Percentiles rank a stretch among this genome's conserved stretches.
Conservation (phyloP, 2,797 vertebrate genomes). For the Enteromius mattozi region DNA sequence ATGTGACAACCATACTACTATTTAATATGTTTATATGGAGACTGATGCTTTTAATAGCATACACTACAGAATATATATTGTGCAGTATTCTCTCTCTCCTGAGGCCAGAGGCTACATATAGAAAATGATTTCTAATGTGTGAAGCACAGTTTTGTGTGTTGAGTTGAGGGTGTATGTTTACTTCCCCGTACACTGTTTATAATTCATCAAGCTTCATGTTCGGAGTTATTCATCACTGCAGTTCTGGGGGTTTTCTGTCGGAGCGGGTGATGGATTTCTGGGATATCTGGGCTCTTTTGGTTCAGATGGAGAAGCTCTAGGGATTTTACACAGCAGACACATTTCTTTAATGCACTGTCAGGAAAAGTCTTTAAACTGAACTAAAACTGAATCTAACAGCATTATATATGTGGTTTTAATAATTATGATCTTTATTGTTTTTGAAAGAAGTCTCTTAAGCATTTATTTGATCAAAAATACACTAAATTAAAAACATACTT, state of each 20-base stretch:
- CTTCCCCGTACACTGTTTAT: background rate
- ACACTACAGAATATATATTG: background rate
- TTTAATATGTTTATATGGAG: background rate
- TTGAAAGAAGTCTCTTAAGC: background rate
- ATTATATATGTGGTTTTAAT: background rate
- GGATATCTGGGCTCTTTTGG: background rate
- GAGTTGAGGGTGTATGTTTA: slow-evolving; percentile 11
- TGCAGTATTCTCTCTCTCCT: background rate
- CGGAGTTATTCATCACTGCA: slow-evolving; percentile 27
- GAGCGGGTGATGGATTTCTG: slow-evolving; percentile 9
- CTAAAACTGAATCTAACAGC: background rate
- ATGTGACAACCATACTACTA: background rate
- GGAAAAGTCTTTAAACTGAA: background rate
- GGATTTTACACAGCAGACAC: background rate
- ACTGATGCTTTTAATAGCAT: background rate
- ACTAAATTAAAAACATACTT: background rate
- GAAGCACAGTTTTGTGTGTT: background rate
- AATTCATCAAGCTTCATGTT: slow-evolving; percentile 28
- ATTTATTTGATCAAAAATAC: background rate
- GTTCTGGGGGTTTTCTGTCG: background rate
- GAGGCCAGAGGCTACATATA: background rate
- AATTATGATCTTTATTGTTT: background rate
- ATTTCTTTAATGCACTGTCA: background rate
- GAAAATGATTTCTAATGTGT: background rate
- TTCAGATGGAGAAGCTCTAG: background rate